Evolutionary conservation across 2,888 invertebrate genomes (phyloP), one percentile per base, ranked within the genome.

Genomic region (Cephus spinipes): DNA sequence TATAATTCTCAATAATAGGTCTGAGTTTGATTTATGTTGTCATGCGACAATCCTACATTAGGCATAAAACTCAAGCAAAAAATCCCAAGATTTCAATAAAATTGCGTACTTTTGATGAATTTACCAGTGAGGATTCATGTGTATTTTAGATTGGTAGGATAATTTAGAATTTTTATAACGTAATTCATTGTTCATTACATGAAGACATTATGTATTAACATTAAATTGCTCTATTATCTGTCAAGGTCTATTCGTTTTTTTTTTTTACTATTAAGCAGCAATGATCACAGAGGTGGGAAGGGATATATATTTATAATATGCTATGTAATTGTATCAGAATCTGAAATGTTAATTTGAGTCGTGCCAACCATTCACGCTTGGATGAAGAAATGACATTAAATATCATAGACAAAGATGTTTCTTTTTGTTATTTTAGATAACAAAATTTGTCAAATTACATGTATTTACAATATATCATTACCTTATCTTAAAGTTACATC

Each of bases 321-420:
- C 23, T 40, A 40, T 40, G 1, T 23, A 40, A 40, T 40, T 40
- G 23, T 40, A 40, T 23, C 4, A 23, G 9, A 55, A 2, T 55
- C 23, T 55, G 9, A 55, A 23, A 23, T 55, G 23, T 23, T 40
- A 40, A 40, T 40, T 40, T 6, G 1, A 23, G 55, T 55, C 23
- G 2, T 55, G 9, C 9, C 23, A 55, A 55, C 2, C 9, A 55
- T 55, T 55, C 55, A 55, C 23, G 9, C 9, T 23, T 23, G 55
- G 55, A 23, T 55, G 55, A 55, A 55, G 55, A 23, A 23, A 55
- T 15, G 23, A 55, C 9, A 77, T 80, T 78, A 33, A 78, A 55
- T 74, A 55, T 36, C 69, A 71, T 77, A 79, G 77, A 79, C 73
- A 81, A 80, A 81, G 76, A 81, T 79, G 77, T 78, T 73, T 73